Base-by-base conservation (phyloP, 1,140 invertebrate genomes). In the Drosophila nikananu region DNA sequence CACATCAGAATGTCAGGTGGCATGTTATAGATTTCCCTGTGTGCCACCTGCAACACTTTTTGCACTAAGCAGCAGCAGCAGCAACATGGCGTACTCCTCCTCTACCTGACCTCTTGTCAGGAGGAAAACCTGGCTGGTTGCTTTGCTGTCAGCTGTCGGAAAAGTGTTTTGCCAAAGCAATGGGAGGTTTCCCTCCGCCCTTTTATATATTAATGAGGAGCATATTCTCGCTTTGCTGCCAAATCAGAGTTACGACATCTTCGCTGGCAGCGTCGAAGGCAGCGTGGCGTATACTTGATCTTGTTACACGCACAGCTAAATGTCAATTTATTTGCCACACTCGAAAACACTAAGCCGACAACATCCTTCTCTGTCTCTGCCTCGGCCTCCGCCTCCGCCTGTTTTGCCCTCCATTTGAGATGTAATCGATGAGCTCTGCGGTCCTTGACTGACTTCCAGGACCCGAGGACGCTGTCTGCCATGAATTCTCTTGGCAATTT, bases 321-420 rank as follows among this genome's bases (percentile, higher is more conserved):
- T 89, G 86, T 89, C 86, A 89, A 89, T 89, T 89, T 86, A 86
- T 89, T 89, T 89, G 78, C 86, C 86, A 89, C 84, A 89, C 84
- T 89, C 86, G 73, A 90, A 55, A 84, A 75, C 84, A 81, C 84
- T 84, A 89, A 89, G 84, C 84, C 86, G 73, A 70, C 52, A 67
- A 37, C 77, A 61, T 35, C 32, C 23, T 42, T 37, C 30, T 0
- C 51, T 5, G 37, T 8, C 13, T 19, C 52, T 23, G 10, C 9
- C 17, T 0, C 44, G 8, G 25, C n/a, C 27, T 10, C 6, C 44
- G 25, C n/a, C 27, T 10, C 6, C 44, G 37, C 46, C 57, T 44
- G 17, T 19, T 5, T 55, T 51, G 57, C 32, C 61, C 39, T 42
- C 48, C 64, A 67, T 67, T 66, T 70, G 68, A 83, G 73, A 68